Base-by-base conservation (phyloP, 2,888 invertebrate genomes). In the Cryptocephalus primarius region DNA sequence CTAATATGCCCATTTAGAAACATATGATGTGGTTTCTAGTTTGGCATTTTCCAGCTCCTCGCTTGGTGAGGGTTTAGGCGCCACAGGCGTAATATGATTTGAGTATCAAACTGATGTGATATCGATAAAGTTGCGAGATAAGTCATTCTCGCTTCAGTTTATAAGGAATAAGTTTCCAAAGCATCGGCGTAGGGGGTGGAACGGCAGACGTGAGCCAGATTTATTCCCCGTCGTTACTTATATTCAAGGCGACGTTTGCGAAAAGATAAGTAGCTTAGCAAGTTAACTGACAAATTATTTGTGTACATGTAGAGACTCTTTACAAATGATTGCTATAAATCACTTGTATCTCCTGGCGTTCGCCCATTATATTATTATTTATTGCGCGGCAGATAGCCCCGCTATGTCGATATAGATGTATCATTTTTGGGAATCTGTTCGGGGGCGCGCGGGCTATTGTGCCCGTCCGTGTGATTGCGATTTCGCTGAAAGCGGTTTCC, bases 251-350 rank as follows among this genome's bases (percentile, higher is more conserved):
- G 45, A 48, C 52, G 54, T 50, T 51, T 48, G 47, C 48, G 49
- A 49, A 51, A 49, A 52, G 55, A 54, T 55, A 55, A 55, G 55
- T 53, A 55, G 54, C 55, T 55, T 55, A 55, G 47, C 48, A 53
- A 49, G 51, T 47, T 52, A 45, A 44, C 53, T 55, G 55, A 54
- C 54, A 55, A 55, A 54, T 55, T 54, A 54, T 54, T 54, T 54
- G 54, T 55, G 54, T 54, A 54, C 54, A 55, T 53, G 50, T 47
- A 47, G 43, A 40, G 51, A 49, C 49, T 48, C 47, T 47, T 53
- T 49, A 54, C 54, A 55, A 55, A 55, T 55, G 54, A 52, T 48
- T 47, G 33, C 45, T 39, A 54, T 55, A 50, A 50, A 53, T 55
- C 49, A 36, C 11, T 11, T 36, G 12, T 36, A n/a, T 36, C 36